These are phyloP conservation scores for Neomonachus schauinslandi DNA, from an alignment of 2,113 vertebrate genomes.

Conservation along the genomic window DNA sequence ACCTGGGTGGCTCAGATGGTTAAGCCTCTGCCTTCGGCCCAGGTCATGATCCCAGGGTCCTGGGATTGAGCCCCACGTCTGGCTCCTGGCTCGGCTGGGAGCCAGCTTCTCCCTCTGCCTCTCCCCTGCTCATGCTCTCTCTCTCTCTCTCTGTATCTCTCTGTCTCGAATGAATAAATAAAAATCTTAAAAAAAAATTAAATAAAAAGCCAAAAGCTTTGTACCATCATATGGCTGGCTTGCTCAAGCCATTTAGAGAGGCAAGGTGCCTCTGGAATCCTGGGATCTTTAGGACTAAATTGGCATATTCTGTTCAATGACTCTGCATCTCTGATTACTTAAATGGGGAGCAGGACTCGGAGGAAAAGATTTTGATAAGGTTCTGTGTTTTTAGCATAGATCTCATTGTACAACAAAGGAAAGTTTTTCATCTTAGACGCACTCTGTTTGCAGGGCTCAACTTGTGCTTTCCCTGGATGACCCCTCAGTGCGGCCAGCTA, in stretches of 20 bases:
- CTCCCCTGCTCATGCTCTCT: too few species aligned
- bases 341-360: not conserved
- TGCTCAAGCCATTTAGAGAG: not conserved
- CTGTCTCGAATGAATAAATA: too few species aligned
- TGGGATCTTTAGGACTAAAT: not conserved
- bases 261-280: not conserved
- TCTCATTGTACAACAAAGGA: not conserved
- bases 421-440: not conserved
- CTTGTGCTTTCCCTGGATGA: not conserved
- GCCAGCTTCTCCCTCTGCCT: too few species aligned
- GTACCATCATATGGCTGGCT: not conserved
- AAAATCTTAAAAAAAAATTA: too few species aligned
- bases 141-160: too few species aligned
- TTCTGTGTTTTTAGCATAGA: not conserved
- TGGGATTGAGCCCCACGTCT: too few species aligned
- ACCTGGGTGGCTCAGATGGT: too few species aligned
- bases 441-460: not conserved
- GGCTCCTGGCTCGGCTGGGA: too few species aligned
- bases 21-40: too few species aligned
- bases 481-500: not conserved
- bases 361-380: not conserved
- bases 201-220: not conserved
- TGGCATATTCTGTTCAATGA: not conserved
- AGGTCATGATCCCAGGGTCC: too few species aligned
- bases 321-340: not conserved